phyloP scores from a whole-genome alignment of 2,888 invertebrate species.

The Drosophila recens region DNA sequence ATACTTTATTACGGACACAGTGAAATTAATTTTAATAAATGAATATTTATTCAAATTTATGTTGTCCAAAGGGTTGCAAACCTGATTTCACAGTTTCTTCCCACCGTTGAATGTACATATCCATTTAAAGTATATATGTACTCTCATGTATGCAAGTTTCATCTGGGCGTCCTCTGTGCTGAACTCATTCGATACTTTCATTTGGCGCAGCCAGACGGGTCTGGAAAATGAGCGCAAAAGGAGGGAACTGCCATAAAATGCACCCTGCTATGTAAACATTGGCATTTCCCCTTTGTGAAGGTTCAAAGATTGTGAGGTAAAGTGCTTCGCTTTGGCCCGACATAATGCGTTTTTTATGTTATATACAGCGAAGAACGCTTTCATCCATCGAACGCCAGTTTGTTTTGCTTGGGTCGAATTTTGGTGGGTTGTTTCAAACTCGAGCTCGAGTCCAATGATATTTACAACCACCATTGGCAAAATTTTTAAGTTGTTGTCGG shows the following conservation, averaged over 20 bases:
- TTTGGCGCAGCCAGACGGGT: constrained; percentile 13
- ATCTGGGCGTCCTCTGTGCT: constrained; percentile 19
- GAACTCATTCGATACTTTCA: constrained; percentile 22
- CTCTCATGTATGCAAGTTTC: constrained; percentile 4
- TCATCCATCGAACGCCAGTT: constrained; percentile 51
- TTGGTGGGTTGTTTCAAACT: constrained; percentile 36
- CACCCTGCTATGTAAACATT: constrained; percentile 75
- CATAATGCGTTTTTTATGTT: constrained; percentile 80
- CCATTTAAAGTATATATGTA: background rate
- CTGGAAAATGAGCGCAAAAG: constrained; percentile 29
- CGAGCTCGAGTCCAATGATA: constrained; percentile 39
- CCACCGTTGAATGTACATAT: background rate
- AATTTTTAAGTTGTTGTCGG: constrained; percentile 38
- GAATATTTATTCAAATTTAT: constrained; percentile 43
- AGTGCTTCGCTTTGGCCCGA: constrained; percentile 64
- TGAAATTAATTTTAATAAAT: constrained; percentile 12
- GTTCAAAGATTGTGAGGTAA: constrained; percentile 62
- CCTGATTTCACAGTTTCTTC: constrained; percentile 11
- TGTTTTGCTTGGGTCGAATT: constrained; percentile 13
- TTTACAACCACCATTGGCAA: constrained; percentile 59
- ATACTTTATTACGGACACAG: background rate
- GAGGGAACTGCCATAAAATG: constrained; percentile 60
- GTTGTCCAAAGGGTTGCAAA: constrained; percentile 52
- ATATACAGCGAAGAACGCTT: constrained; percentile 59
- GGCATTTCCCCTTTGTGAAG: constrained; percentile 69